Evolutionary conservation across 1,140 invertebrate species (phyloP), one percentile per base, ranked within the genome.

Genomic region (Pogonomyrmex californicus): DNA sequence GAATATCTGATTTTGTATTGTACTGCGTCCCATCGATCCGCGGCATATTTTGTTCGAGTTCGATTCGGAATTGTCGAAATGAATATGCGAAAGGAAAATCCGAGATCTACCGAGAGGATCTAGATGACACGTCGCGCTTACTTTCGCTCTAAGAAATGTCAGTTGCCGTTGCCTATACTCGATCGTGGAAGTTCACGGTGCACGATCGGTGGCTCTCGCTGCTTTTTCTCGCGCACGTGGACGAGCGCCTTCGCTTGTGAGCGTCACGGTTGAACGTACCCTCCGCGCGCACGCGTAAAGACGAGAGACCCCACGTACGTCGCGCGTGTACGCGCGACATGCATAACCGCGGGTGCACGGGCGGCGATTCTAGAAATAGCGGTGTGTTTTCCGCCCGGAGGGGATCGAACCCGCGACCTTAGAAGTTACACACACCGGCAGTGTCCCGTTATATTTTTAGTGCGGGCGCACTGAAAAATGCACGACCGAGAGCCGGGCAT

Each of bases 361-460:
- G 79, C 17, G 76, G 75, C 75, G 88, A 92, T 88, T 92, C 90
- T 91, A 91, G 91, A 93, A 93, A 93, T 93, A 93, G 91, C 92
- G 47, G 71, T 85, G 92, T 91, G 89, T 93, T 93, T 93, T 91
- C 90, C 92, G 77, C 68, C 41, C 89, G 79, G 91, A 91, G 93
- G 92, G 90, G 91, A 93, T 93, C 92, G 92, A 93, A 93, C 92
- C 86, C 88, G 88, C 87, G 93, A 93, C 93, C 93, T 93, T 93
- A 93, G 81, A 73, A 78, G 86, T 92, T 92, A 88, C 89, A 90
- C 82, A 87, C 87, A 88, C 87, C 87, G 83, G 56, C 73, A 71
- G 85, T 86, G 87, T 79, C 89, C 87, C 82, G 79, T 87, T 87
- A 78, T 92, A 93, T 92, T 93, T 93, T 93, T 92, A 92, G 92